Base-by-base conservation (phyloP, 2,888 invertebrate species). In the Cheilosia vernalis region DNA sequence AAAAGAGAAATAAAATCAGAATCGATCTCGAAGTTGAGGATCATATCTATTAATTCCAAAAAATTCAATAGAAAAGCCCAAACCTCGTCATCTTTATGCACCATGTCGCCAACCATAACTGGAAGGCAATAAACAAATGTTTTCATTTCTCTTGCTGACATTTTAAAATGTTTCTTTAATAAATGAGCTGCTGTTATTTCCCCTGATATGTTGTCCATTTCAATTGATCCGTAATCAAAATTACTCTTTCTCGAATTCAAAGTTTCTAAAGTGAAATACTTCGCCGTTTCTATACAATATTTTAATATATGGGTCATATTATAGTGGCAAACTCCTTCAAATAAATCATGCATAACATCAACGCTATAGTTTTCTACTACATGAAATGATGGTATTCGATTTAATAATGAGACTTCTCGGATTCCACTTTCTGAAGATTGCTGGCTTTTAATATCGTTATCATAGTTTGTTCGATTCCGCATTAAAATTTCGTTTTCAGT, bases 91-190 rank as follows among this genome's bases (percentile, higher is more conserved):
- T 88, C 86, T 24, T 42, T 40, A 13, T 88, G 88, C 53, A 89
- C 70, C 1, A 89, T 42, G 70, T 89, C 88, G 0, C 88, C 89
- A 40, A 89, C 70, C 69, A 89, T 87, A 3, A 89, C 21, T 5
- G 87, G 85, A 77, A 89, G 87, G 81, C 87, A 87, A 21, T 44
- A 27, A 27, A 84, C 44, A 79, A 89, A 89, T 19, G 87, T 84
- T 73, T 88, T 87, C 88, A 88, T 89, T 86, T 89, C 87, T 33
- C 87, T 78, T 2, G 88, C 89, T 24, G 89, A 88, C 80, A 84
- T 81, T 74, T 86, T n/a, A 21, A 88, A 60, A 47, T 63, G 74
- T 21, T 56, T 82, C 13, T 67, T 70, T 33, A 24, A 9, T 40
- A 87, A 21, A 42, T 85, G 80, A n/a, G 63, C 30, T 19, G 21